Evolutionary conservation across 2,113 vertebrate genomes (phyloP).

Genomic region (Triplophysa siluroides): DNA sequence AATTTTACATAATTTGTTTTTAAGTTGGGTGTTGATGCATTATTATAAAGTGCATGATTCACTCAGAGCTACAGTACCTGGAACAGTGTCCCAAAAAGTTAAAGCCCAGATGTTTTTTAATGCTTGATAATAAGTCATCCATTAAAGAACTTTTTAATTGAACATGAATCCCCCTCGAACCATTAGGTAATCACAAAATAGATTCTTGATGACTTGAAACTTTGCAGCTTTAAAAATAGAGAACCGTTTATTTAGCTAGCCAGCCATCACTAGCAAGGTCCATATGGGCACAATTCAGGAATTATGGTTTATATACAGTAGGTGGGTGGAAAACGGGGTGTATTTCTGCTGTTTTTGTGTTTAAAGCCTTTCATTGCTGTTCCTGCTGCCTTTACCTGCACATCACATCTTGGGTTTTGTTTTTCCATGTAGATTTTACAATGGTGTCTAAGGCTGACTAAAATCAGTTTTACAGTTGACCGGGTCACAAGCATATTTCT

Average conservation of each 20-base stretch:
- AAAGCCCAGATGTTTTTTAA: not conserved
- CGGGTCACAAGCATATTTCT: not conserved
- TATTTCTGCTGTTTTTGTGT: slow-evolving; percentile 38
- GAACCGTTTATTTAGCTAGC: not conserved
- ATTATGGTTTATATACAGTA: not conserved
- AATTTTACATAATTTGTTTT: not conserved
- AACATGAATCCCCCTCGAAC: not conserved
- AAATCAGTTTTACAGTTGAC: not conserved
- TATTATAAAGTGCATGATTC: not conserved
- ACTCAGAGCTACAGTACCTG: no score
- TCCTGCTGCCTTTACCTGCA: slow-evolving; percentile 65
- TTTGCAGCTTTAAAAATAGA: not conserved
- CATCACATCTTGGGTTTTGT: slow-evolving; percentile 27
- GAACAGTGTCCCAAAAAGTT: not conserved
- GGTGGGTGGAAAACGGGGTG: not conserved
- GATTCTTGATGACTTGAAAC: not conserved
- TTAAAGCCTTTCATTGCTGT: slow-evolving; percentile 64
- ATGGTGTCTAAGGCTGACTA: slow-evolving; percentile 13
- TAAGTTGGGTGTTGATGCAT: not conserved
- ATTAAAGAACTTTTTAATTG: no score
- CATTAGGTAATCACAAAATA: not conserved
- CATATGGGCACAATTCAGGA: not conserved
- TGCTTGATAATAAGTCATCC: not conserved
- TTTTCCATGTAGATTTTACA: slow-evolving; percentile 18
- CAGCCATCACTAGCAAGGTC: not conserved